Conservation (phyloP, 2,113 vertebrate genomes). For the Muntiacus muntjak region DNA sequence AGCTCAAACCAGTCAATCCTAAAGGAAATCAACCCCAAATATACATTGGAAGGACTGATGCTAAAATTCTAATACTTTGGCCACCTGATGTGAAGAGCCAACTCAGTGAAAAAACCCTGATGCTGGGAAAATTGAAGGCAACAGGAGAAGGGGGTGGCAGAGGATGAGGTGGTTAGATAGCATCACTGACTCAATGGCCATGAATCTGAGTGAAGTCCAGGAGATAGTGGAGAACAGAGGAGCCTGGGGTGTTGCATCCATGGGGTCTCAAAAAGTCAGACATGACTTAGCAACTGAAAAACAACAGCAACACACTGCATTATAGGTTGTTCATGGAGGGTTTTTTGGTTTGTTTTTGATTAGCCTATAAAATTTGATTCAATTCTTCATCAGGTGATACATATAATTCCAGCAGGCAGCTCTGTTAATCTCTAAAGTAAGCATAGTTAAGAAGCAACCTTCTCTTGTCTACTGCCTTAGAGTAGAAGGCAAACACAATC, state of each 20-base stretch:
- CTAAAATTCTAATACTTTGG: background rate
- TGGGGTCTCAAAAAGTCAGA: background rate
- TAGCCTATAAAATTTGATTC: background rate
- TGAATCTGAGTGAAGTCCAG: background rate
- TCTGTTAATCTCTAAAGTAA: conserved; percentile 6
- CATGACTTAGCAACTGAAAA: background rate
- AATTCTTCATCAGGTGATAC: background rate
- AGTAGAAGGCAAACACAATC: background rate
- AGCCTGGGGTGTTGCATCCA: background rate
- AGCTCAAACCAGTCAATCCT: background rate
- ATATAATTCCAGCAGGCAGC: background rate
- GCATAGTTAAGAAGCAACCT: background rate
- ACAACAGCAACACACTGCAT: background rate
- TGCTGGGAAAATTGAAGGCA: background rate
- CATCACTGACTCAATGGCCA: background rate
- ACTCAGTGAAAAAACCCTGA: background rate
- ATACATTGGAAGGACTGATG: background rate
- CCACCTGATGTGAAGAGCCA: background rate
- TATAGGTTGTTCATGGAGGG: background rate
- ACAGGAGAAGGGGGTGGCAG: background rate
- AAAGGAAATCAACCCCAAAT: background rate
- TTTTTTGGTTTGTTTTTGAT: background rate
- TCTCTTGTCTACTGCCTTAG: background rate
- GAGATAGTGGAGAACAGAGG: background rate
- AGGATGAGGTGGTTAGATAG: background rate